Percentiles rank a stretch among this genome's conserved stretches.
Evolutionary conservation across 2,797 vertebrate species (phyloP).

Genomic region (Vireo griseus): DNA sequence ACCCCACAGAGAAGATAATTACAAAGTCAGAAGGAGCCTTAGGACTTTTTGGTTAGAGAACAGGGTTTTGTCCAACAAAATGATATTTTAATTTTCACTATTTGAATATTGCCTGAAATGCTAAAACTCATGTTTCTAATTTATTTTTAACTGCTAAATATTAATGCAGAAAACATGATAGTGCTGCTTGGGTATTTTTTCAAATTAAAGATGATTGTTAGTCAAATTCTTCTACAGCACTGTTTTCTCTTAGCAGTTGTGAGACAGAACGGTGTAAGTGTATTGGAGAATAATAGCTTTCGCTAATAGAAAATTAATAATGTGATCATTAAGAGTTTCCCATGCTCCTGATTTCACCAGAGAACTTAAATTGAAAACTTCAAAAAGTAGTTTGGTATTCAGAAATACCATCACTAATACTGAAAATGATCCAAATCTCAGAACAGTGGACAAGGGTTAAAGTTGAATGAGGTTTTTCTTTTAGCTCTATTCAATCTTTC

Average conservation of each 20-base stretch:
- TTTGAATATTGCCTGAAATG: slow-evolving; percentile 20
- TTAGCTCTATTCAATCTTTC: background rate
- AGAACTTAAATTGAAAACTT: background rate
- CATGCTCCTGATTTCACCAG: background rate
- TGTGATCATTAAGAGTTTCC: background rate
- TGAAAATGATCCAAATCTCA: background rate
- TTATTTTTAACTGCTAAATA: background rate
- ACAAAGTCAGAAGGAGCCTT: slow-evolving; percentile 36
- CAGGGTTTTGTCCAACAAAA: slow-evolving; percentile 22
- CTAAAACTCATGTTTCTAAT: background rate
- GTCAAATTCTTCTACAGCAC: background rate
- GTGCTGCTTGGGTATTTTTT: background rate
- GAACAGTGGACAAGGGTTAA: background rate
- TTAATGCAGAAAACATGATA: background rate
- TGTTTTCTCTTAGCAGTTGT: background rate
- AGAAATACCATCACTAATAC: background rate
- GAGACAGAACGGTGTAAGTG: background rate
- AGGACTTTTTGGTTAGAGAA: slow-evolving; percentile 14
- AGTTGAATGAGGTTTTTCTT: background rate
- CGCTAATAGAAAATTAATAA: background rate
- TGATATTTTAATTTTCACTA: slow-evolving; percentile 47
- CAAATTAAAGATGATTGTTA: background rate
- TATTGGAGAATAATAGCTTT: background rate
- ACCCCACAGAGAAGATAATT: slow-evolving; percentile 56
- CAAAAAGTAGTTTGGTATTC: background rate